Base-by-base conservation (phyloP, 92 coral and sea anemone genomes). In the Epizoanthus ramosus region DNA sequence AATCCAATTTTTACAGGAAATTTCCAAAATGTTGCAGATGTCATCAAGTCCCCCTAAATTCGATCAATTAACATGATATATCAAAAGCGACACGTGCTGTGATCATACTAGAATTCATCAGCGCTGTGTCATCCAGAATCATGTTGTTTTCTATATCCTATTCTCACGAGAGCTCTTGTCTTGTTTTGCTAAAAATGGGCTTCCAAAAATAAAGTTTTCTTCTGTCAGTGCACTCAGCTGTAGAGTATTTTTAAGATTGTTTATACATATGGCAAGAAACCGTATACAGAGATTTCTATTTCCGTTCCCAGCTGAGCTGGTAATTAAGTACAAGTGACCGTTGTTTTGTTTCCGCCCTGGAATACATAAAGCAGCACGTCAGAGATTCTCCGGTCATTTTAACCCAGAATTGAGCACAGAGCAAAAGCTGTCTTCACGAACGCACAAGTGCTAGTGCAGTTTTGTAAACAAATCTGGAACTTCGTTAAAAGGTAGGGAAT, bases 1-100 rank as follows among this genome's bases (percentile, higher is more conserved):
- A 76, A 76, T 76, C 81, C 81, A 58, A 76, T 76, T 76, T 76
- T 45, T 59, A 76, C 68, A 76, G 68, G 81, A 76, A 76, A 39
- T 76, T 76, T 57, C 47, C 69, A 59, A 76, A 76, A 76, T 76
- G 81, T 58, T 76, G 45, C 54, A 76, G 39, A 76, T 76, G 81
- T 76, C 81, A 76, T 35, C 69, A 76, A n/a, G 69, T 76, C 57
- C 33, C 61, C 69, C 68, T 58, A 33, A 76, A 31, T 33, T 43
- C 45, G 45, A 76, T 35, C 81, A 76, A 76, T 76, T 76, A 76
- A 76, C 68, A 22, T 59, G 68, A 56, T 57, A 24, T 53, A 16
- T n/a, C n/a, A 16, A 39, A 76, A 56, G 43, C 68, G 81, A 57
- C 69, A 57, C 80, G 61, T 57, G 80, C 28, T 37, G 43, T 3